phyloP scores from a whole-genome alignment of 2,797 vertebrate genomes.

The Gambusia yucatana region DNA sequence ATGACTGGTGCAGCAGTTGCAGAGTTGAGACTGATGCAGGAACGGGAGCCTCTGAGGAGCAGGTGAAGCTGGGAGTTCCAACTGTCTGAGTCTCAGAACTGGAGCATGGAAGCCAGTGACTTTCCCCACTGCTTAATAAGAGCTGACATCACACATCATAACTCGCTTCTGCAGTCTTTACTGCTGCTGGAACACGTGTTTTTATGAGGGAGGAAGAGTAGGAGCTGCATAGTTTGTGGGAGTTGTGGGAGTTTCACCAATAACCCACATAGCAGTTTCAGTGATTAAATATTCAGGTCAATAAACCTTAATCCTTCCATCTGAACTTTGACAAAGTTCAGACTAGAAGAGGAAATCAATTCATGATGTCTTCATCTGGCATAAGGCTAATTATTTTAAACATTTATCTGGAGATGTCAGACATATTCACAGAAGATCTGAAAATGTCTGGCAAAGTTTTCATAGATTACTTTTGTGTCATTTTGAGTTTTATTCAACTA shows the following conservation, averaged over 20 bases:
- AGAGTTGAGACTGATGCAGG: neutral
- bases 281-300: neutral
- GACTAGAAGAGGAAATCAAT: neutral
- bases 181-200: neutral
- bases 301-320: neutral
- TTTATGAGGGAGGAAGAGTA: neutral
- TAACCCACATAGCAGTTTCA: neutral
- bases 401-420: neutral
- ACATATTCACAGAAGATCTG: neutral
- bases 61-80: slow-evolving; percentile 4
- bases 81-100: slow-evolving; percentile 4
- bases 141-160: slow-evolving; percentile 5
- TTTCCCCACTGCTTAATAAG: slow-evolving; percentile 1
- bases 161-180: neutral
- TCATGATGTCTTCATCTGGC: neutral
- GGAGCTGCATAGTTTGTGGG: neutral
- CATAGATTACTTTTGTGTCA: neutral
- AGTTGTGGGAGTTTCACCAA: neutral
- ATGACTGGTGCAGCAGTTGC: neutral
- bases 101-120: slow-evolving; percentile 2
- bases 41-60: neutral
- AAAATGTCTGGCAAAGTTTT: neutral
- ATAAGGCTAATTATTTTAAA: neutral
- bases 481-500: neutral
- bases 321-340: neutral